phyloP scores from a whole-genome alignment of 53 echinoderm and acorn worm species.

The Echinometra lucunter region DNA sequence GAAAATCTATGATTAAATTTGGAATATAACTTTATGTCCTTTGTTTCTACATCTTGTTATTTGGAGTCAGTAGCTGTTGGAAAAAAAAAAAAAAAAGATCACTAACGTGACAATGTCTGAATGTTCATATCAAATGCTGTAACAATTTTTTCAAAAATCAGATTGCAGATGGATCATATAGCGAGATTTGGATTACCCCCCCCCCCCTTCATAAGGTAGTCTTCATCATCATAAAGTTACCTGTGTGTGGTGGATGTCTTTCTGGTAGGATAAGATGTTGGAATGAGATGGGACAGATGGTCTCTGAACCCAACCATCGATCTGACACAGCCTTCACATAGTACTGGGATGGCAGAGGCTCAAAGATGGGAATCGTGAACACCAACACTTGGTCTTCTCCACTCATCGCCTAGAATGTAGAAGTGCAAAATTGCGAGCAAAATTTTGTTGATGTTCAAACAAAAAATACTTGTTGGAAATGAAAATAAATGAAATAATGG shows the following conservation, averaged over 20 bases:
- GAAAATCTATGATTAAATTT: no score
- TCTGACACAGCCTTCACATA: conserved; percentile 98
- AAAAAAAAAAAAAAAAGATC: no score
- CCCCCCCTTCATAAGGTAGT: background rate
- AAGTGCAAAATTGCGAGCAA: no score
- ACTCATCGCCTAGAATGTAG: conserved; percentile 58
- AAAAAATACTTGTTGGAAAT: background rate
- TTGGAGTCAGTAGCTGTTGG: no score
- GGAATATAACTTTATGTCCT: no score
- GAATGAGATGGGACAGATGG: conserved; percentile 91
- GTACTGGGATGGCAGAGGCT: conserved; percentile 96
- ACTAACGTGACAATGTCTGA: no score
- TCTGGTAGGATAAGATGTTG: conserved; percentile 99
- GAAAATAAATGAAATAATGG: no score
- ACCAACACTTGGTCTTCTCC: conserved; percentile 82
- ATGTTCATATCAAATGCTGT: no score
- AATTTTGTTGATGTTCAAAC: background rate
- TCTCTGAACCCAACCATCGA: conserved; percentile 92
- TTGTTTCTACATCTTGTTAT: no score
- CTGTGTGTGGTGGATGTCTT: conserved; percentile 96
- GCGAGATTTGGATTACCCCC: background rate
- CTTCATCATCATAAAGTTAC: conserved; percentile 29
- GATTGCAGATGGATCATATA: no score
- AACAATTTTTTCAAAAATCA: no score
- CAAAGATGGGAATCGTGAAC: conserved; percentile 97